Evolutionary conservation across 2,888 invertebrate genomes (phyloP), one percentile per base, ranked within the genome.

Genomic region (Lepas anatifera): DNA sequence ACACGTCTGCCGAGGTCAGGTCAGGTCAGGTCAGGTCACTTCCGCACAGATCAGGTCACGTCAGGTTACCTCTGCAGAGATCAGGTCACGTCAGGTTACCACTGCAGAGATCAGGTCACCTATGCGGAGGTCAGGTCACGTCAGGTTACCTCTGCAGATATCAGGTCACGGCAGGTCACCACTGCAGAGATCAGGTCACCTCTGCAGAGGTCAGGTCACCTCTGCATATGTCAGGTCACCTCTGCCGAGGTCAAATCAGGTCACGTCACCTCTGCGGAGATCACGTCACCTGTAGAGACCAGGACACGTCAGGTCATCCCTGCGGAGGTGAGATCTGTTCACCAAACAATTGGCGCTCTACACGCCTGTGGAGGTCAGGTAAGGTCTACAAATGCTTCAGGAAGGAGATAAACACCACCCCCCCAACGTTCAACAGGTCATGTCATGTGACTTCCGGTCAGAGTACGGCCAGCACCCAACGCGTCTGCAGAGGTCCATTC

Each of bases 1-100:
- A 97, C 75, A 97, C 95, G 83, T 97, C 97, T 94, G 80, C 2
- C 27, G 29, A 52, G 52, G 32, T 7, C 25, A 8, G 58, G 58
- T 18, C 58, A 58, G 58, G 16, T 29, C 29, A 29, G 52, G 29
- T 29, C 52, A 52, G 52, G 16, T 52, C 52, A 52, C 32, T 18
- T 32, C 16, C 29, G 39, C 8, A 10, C 13, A 52, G 52, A 22
- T 11, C 52, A 29, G 29, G 10, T 25, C 3, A 18, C 27, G 50
- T 25, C 50, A 27, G 39, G 39, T 13, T 41, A 41, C 41, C 11
- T 41, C 29, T n/a, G 22, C 22, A 22, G 32, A 58, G 58, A 6
- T 29, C 52, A 52, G 52, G 29, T 32, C 52, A 52, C 29, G 16
- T 52, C 29, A 52, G 58, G 52, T 32, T 3, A 58, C 29, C 16